Evolutionary conservation across 1,140 invertebrate species (phyloP), one percentile per base, ranked within the genome.

Genomic region (Nomia melanderi): DNA sequence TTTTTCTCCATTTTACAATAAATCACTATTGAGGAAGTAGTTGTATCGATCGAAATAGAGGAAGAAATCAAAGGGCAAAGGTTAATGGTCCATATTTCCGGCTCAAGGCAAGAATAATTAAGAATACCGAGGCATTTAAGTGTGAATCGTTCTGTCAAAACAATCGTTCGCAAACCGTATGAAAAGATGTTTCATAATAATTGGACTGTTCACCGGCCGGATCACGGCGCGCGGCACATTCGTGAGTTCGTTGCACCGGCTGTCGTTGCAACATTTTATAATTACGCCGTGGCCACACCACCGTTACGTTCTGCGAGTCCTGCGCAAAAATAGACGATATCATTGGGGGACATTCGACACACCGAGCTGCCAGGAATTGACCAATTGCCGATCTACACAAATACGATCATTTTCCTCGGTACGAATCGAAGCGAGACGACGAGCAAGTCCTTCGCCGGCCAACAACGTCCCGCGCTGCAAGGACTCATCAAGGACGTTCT

Each of bases 311-410:
- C 80, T 83, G 81, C 85, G 85, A 88, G 82, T 82, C 59, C 71
- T 77, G 82, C 29, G 83, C 82, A 88, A 90, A 89, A 90, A 90
- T 89, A 79, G 76, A 79, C 86, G 84, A 88, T 83, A 83, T 66
- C 72, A 85, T 80, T 85, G 81, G 82, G 73, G 77, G 76, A 87
- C 87, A 88, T 88, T 90, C 86, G 87, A 90, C 83, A 89, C 86
- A 89, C 82, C 53, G 66, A 29, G 72, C 31, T 70, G 72, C 47
- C 63, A 39, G 23, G 54, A 67, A 74, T 81, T 81, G 44, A 31
- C 50, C 56, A 84, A 83, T 74, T 25, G 54, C 39, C 17, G 54
- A 59, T 59, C 54, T 39, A 47, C 54, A 59, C 31, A 36, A 44
- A 50, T 50, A 60, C 65, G 64, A 57, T 47, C 64, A 31, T 60